Percentiles rank a stretch among this genome's conserved stretches.
These are phyloP conservation scores for Exephanes ischioxanthus DNA, from an alignment of 2,888 invertebrate species.

Conservation along the genomic window DNA sequence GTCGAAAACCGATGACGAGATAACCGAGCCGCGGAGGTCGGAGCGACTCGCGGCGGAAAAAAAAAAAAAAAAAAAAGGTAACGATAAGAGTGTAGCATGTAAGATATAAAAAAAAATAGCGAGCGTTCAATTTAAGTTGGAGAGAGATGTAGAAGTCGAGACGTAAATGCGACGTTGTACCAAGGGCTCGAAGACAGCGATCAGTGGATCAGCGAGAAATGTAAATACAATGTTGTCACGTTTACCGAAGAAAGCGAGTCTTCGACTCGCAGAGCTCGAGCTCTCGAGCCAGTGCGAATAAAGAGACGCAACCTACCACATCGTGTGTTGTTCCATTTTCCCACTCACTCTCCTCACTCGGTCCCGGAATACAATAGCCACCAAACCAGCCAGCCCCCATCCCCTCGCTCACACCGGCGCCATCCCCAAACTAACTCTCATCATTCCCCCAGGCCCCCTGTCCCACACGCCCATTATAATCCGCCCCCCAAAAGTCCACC, in stretches of 20 bases:
- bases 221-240: neutral
- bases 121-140: neutral
- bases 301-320: too few species aligned
- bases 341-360: too few species aligned
- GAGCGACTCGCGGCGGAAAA: constrained; percentile 23
- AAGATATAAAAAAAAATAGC: neutral
- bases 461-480: too few species aligned
- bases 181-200: neutral
- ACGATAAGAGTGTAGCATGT: too few species aligned
- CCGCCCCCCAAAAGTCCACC: too few species aligned
- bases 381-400: too few species aligned
- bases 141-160: neutral
- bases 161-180: neutral
- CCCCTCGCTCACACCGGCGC: too few species aligned
- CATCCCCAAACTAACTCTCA: too few species aligned
- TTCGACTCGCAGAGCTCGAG: neutral
- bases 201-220: neutral
- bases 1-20: constrained; percentile 3
- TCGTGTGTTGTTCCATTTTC: too few species aligned
- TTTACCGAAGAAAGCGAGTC: neutral
- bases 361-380: too few species aligned
- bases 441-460: too few species aligned
- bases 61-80: too few species aligned
- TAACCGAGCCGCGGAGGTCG: constrained; percentile 37
- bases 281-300: neutral